phyloP scores from a whole-genome alignment of 2,797 vertebrate genomes.

The Lacerta viridis region DNA sequence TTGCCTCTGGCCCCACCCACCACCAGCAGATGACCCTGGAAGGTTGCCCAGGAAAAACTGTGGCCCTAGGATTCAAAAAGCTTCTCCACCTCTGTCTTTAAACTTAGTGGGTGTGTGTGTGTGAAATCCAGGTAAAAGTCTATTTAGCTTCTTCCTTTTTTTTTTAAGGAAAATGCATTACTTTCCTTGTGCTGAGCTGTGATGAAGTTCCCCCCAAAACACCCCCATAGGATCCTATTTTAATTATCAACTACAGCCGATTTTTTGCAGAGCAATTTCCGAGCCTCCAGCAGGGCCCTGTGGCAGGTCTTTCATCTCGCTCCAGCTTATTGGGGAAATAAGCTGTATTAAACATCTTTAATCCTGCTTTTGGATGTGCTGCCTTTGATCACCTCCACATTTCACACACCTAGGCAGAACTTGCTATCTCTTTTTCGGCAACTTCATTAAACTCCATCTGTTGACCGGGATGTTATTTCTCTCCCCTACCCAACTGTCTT shows the following conservation, averaged over 20 bases:
- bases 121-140: slow-evolving; percentile 48
- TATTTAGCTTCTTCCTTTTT: slow-evolving; percentile 26
- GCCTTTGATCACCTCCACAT: slow-evolving; percentile 76
- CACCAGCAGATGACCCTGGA: no score
- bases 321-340: slow-evolving; percentile 73
- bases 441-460: slow-evolving; percentile 63
- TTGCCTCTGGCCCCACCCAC: no score
- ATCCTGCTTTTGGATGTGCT: slow-evolving; percentile 71
- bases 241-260: slow-evolving; percentile 76
- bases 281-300: slow-evolving; percentile 73
- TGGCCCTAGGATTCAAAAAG: no score
- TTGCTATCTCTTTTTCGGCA: slow-evolving; percentile 56
- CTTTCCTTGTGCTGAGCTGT: slow-evolving; percentile 50
- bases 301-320: slow-evolving; percentile 76
- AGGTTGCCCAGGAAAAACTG: no score
- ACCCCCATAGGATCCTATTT: slow-evolving; percentile 65
- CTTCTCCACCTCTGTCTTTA: background rate
- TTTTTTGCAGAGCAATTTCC: slow-evolving; percentile 74
- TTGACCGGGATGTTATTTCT: slow-evolving; percentile 46
- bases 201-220: slow-evolving; percentile 62
- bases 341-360: slow-evolving; percentile 76
- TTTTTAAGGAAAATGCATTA: slow-evolving; percentile 50
- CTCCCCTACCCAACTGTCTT: background rate
- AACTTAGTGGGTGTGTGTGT: background rate
- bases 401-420: slow-evolving; percentile 63